These are phyloP conservation scores for Brachypodius melanocephalos DNA, from an alignment of 2,113 vertebrate species.

Conservation along the genomic window DNA sequence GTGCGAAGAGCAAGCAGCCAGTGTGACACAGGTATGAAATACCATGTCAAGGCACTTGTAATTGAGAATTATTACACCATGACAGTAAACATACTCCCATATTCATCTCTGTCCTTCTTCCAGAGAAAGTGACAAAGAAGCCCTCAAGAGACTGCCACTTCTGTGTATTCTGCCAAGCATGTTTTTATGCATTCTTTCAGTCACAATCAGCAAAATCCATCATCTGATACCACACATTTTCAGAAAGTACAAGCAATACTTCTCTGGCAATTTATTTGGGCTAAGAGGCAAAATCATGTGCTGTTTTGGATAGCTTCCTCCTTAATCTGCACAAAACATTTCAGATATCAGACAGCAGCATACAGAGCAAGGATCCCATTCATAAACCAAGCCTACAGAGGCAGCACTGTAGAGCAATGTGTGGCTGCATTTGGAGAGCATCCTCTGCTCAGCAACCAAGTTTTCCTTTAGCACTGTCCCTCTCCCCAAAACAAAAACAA, in stretches of 20 bases:
- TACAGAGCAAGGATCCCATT: conserved; percentile 14
- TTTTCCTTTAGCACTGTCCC: background rate
- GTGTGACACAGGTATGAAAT: background rate
- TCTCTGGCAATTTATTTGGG: conserved; percentile 54
- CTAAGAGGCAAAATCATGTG: conserved; percentile 22
- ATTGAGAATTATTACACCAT: conserved; percentile 45
- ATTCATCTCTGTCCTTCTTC: conserved; percentile 17
- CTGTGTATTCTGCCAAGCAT: background rate
- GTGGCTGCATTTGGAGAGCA: background rate
- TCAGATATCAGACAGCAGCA: conserved; percentile 22
- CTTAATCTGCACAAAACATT: conserved; percentile 17
- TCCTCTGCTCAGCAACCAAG: background rate
- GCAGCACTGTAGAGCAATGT: background rate
- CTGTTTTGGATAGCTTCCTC: conserved; percentile 38
- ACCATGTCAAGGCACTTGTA: conserved; percentile 28
- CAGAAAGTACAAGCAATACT: conserved; percentile 40
- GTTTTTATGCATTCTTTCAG: conserved; percentile 17
- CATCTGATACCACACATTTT: background rate
- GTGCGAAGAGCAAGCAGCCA: background rate
- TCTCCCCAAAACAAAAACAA: conserved; percentile 1
- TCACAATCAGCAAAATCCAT: conserved; percentile 13
- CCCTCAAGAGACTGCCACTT: conserved; percentile 6
- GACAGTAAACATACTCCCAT: conserved; percentile 31
- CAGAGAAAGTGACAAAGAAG: conserved; percentile 10
- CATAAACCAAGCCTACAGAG: background rate